phyloP scores from a whole-genome alignment of 2,113 vertebrate genomes.

The Mus pahari region DNA sequence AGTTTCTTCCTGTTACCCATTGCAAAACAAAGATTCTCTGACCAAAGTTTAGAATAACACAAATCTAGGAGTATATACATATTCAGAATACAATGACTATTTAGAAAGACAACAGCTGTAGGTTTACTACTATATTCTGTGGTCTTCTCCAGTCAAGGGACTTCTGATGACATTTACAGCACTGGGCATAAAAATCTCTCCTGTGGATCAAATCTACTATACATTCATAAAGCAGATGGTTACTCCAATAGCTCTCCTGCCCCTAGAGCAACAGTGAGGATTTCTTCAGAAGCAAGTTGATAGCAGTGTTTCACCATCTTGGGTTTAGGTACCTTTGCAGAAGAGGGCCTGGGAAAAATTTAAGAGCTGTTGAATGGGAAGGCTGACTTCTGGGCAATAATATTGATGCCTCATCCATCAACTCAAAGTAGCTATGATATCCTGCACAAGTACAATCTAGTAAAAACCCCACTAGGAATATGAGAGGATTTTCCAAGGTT shows the following conservation, averaged over 20 bases:
- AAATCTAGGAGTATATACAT: background rate
- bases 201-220: background rate
- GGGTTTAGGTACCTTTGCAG: background rate
- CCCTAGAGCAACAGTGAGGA: background rate
- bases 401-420: background rate
- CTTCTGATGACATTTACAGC: background rate
- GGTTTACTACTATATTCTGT: background rate
- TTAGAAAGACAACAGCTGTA: background rate
- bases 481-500: background rate
- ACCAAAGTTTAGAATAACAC: background rate
- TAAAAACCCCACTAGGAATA: background rate
- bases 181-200: background rate
- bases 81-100: background rate
- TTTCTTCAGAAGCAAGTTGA: background rate
- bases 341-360: background rate
- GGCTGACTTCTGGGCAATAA: background rate
- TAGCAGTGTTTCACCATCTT: background rate
- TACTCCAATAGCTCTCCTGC: background rate
- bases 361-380: background rate
- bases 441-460: background rate
- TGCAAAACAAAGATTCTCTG: background rate
- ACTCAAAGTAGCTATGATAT: background rate
- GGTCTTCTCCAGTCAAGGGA: too few species aligned
- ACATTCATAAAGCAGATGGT: too few species aligned
- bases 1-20: background rate